Conservation (phyloP, 2,888 invertebrate species). For the Furcula furcula region DNA sequence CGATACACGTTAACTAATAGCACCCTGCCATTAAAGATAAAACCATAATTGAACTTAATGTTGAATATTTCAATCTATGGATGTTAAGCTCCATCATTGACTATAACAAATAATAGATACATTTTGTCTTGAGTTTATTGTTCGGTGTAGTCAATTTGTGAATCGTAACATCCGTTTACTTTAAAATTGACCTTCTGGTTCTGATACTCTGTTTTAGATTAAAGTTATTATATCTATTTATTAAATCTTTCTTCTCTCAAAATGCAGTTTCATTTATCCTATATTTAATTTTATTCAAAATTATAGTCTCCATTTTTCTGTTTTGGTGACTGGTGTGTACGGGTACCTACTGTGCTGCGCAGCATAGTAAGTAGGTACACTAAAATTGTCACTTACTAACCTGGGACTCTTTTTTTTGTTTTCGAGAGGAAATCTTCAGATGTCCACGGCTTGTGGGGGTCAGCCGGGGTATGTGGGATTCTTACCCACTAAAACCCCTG, state of each 20-base stretch:
- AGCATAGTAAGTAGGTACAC: too few species aligned
- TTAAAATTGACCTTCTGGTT: conserved; percentile 62
- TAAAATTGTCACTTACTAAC: too few species aligned
- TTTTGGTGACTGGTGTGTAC: too few species aligned
- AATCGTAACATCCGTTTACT: conserved; percentile 58
- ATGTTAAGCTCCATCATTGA: conserved; percentile 39
- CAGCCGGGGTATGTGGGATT: too few species aligned
- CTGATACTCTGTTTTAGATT: conserved; percentile 73
- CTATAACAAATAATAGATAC: conserved; percentile 29
- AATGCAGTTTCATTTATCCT: conserved; percentile 48
- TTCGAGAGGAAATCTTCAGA: too few species aligned
- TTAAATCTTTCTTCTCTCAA: conserved; percentile 80
- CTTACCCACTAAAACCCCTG: too few species aligned
- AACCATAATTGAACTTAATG: conserved; percentile 19
- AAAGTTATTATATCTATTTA: conserved; percentile 77
- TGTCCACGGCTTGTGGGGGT: too few species aligned
- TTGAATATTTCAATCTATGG: conserved; percentile 17
- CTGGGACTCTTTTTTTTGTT: too few species aligned
- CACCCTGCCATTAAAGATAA: conserved; percentile 54
- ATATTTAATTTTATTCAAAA: background rate
- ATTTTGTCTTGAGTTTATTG: conserved; percentile 44
- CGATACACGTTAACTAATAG: conserved; percentile 46
- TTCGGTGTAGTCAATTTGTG: conserved; percentile 64
- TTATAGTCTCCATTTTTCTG: too few species aligned
- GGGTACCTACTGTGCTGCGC: too few species aligned